phyloP scores from a whole-genome alignment of 1,140 invertebrate genomes.

The Linepithema humile region DNA sequence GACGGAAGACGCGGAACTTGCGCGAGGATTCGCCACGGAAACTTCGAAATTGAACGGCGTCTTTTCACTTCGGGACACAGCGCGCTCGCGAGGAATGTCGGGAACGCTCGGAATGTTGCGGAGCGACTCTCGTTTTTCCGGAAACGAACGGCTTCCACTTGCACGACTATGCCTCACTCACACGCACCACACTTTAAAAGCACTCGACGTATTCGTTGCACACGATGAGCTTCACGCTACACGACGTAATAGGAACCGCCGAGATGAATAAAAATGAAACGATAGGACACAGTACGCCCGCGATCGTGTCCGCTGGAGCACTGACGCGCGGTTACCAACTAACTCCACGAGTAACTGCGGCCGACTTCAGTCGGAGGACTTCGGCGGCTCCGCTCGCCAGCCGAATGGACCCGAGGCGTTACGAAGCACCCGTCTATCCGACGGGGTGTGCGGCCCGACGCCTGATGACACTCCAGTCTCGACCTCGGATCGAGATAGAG shows the following conservation, averaged over 20 bases:
- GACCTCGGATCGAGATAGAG: conserved; percentile 28
- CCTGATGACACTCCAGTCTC: conserved; percentile 44
- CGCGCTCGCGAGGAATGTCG: conserved; percentile 10
- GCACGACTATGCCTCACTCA: background rate
- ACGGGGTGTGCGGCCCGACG: background rate
- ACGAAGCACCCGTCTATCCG: conserved; percentile 51
- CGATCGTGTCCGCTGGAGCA: conserved; percentile 68
- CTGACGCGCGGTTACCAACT: conserved; percentile 61
- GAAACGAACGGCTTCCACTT: background rate
- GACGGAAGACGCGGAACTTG: too few species aligned
- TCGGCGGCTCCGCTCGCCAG: conserved; percentile 53
- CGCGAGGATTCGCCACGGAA: too few species aligned
- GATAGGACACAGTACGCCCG: conserved; percentile 17
- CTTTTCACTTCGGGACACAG: background rate
- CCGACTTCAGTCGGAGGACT: conserved; percentile 57
- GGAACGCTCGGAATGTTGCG: conserved; percentile 33
- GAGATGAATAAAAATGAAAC: background rate
- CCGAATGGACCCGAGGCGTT: conserved; percentile 60
- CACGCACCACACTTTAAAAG: background rate
- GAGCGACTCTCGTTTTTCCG: conserved; percentile 3
- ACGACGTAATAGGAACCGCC: background rate
- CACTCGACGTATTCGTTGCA: background rate
- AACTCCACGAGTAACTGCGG: conserved; percentile 63
- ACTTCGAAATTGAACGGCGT: background rate
- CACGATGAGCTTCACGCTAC: background rate